phyloP scores from a whole-genome alignment of 2,797 vertebrate genomes.

The Uromys caudimaculatus region DNA sequence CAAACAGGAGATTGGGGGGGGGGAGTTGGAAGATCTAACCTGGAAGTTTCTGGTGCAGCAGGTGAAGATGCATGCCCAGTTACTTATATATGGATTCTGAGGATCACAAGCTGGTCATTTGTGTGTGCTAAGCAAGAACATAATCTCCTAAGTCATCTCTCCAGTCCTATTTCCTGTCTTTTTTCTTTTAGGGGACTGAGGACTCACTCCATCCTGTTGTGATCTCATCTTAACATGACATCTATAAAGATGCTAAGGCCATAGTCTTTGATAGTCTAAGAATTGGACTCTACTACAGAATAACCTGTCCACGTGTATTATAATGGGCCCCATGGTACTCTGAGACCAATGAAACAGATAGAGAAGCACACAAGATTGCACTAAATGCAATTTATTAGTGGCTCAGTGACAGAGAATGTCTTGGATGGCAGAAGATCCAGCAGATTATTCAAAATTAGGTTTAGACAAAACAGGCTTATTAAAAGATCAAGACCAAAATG shows the following conservation, averaged over 20 bases:
- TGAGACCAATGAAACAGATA: background rate
- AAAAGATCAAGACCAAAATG: background rate
- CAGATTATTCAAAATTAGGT: background rate
- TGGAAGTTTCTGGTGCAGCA: background rate
- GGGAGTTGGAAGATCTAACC: background rate
- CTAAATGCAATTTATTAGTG: background rate
- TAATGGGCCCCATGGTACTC: background rate
- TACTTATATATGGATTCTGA: background rate
- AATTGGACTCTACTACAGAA: background rate
- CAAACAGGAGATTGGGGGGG: background rate
- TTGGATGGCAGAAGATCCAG: background rate
- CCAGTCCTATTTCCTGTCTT: background rate
- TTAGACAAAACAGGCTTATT: background rate
- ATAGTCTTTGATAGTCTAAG: background rate
- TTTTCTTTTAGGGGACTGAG: background rate
- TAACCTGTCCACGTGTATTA: background rate
- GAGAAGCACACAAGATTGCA: background rate
- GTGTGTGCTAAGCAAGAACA: background rate
- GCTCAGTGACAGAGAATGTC: background rate
- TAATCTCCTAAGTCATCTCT: background rate
- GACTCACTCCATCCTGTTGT: background rate
- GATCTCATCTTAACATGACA: constrained; percentile 6
- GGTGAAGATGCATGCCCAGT: background rate
- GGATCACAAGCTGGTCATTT: background rate
- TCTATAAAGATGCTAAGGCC: background rate